Evolutionary conservation across 2,113 vertebrate genomes (phyloP), one percentile per base, ranked within the genome.

Genomic region (Gavialis gangeticus): DNA sequence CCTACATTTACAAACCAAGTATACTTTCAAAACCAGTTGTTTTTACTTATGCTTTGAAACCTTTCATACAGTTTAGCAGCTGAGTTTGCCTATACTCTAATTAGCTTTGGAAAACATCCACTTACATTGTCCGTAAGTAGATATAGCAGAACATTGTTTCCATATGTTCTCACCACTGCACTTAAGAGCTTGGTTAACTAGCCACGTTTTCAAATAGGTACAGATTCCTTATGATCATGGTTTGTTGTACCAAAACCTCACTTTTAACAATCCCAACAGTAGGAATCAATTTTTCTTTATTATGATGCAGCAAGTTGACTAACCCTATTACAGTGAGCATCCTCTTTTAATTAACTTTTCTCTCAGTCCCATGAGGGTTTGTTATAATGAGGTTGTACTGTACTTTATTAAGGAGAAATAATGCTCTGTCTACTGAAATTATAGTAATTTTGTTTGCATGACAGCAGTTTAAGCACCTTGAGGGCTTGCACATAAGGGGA

Each of bases 401-500:
- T 46, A 30, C 18, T 67, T 67, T 67, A 30, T 18, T 30, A 34
- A 69, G 30, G 66, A 69, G 66, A 19, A 19, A 30, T 30, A 69
- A 18, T 34, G 34, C 16, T 69, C 28, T 71, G n/a, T 19, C 12
- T 22, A 59, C 28, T 80, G 81, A 94, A 91, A 78, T 81, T 63
- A 19, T 30, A 90, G 56, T 3, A 91, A 30, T 30, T 88, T 88
- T 75, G 6, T 91, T 84, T 90, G 55, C 64, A 56, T 15, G 75
- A 71, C 62, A 88, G 14, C n/a, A 7, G 56, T 90, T 86, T 21
- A 78, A 88, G 81, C 30, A 82, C 21, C 46, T 6, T 0, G 0
- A 81, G 94, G 46, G 46, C 58, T 77, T 88, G 78, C 62, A 75
- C 28, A 90, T 90, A 82, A 77, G 79, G 67, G 79, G 71, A 91